Conservation (phyloP, 2,888 invertebrate species). For the Perizoma affinitatum region DNA sequence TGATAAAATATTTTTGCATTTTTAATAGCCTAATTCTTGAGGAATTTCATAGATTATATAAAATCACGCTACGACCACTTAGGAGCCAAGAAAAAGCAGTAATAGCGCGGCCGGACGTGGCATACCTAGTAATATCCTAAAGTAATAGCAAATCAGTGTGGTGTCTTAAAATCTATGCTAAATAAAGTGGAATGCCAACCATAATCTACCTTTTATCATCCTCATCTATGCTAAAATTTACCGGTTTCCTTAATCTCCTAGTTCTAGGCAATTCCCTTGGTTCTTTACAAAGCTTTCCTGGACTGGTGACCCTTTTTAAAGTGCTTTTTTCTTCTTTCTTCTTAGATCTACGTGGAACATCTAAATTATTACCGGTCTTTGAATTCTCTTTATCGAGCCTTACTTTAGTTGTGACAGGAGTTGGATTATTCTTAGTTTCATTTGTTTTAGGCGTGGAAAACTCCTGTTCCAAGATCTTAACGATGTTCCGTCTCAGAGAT, state of each 20-base stretch:
- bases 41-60: too few species aligned
- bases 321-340: slow-evolving; percentile 22
- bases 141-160: too few species aligned
- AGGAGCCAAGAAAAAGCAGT: too few species aligned
- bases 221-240: slow-evolving; percentile 12
- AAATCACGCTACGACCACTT: too few species aligned
- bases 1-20: too few species aligned
- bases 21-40: too few species aligned
- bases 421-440: slow-evolving; percentile 11
- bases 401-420: background rate
- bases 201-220: slow-evolving; percentile 39
- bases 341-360: slow-evolving; percentile 8
- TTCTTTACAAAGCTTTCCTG: slow-evolving; percentile 54
- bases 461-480: slow-evolving; percentile 68
- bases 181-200: slow-evolving; percentile 28
- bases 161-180: too few species aligned
- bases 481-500: slow-evolving; percentile 51
- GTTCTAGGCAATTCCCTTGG: background rate
- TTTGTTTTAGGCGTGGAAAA: slow-evolving; percentile 54
- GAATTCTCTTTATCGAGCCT: background rate
- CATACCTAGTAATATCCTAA: too few species aligned
- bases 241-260: slow-evolving; percentile 13
- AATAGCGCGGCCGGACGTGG: too few species aligned
- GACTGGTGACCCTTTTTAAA: slow-evolving; percentile 62
- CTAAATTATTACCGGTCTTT: background rate